Percentiles rank a stretch among this genome's conserved stretches.
phyloP scores from a whole-genome alignment of 2,113 vertebrate genomes.

The Paramormyrops kingsleyae region DNA sequence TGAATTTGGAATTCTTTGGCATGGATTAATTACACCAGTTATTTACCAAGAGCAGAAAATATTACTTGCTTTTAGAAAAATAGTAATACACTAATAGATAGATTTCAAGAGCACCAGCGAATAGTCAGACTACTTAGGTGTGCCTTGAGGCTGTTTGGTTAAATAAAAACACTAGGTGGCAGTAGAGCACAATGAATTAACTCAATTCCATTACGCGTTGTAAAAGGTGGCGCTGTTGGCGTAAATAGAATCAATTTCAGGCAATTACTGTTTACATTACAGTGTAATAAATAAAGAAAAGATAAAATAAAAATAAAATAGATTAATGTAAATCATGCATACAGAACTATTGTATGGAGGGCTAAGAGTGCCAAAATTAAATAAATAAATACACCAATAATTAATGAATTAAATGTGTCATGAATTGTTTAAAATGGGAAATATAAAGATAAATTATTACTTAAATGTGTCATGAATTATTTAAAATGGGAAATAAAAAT shows the following conservation, averaged over 20 bases:
- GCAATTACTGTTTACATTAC: background rate
- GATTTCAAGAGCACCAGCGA: background rate
- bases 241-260: background rate
- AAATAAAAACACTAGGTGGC: slow-evolving; percentile 21
- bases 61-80: background rate
- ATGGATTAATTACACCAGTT: background rate
- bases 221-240: background rate
- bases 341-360: background rate
- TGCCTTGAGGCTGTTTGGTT: background rate
- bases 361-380: too few species aligned
- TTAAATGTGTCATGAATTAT: too few species aligned
- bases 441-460: too few species aligned
- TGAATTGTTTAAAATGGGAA: too few species aligned
- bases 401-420: too few species aligned
- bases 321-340: background rate
- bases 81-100: background rate
- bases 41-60: background rate
- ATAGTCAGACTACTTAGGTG: background rate
- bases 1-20: background rate
- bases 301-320: background rate
- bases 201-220: too few species aligned
- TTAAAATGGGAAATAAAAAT: too few species aligned
- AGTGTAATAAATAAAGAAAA: background rate
- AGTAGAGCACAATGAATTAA: slow-evolving; percentile 11
- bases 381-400: too few species aligned